Base-by-base conservation (phyloP, 2,888 invertebrate genomes). In the Parapristionchus giblindavisi region DNA sequence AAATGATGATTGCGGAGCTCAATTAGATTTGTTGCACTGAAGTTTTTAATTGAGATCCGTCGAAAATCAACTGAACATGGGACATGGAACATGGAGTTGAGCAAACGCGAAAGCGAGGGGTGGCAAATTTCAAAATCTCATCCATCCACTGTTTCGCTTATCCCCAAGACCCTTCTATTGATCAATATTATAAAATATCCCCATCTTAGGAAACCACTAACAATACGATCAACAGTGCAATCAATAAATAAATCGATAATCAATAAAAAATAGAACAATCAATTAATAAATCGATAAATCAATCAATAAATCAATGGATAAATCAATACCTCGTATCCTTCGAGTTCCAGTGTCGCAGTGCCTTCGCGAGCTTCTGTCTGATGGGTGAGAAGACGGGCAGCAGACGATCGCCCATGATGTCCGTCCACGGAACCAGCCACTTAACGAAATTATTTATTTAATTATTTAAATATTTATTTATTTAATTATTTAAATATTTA, bases 371-470 rank as follows among this genome's bases (percentile, higher is more conserved):
- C 34, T 81, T 85, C 71, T 95, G 93, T 60, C 97, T 92, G 83
- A 99, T 95, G 58, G 93, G 92, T 0, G 95, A 94, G 90, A 95
- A 96, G 48, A 96, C 92, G 2, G 90, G 89, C 75, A 91, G 90
- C n/a, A 88, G 78, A 3, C 87, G 81, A 75, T 88, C 85, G 91
- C 94, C 93, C 87, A 96, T 92, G 8, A 94, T 89, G 0, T 93
- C 93, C 77, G 96, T 92, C 99, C 99, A 99, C 0, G 98, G 98
- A 89, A 96, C 93, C 77, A 97, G 92, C 99, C 99, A 99, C 4
- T 99, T 81, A 99, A 93, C 21, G 98, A 98, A 80, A 95, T 92
- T 0, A 94, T 94, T 88, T 91, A 0, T 97, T 98, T n/a, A n/a
- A 54, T 54, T n/a, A 27, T n/a, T 24, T 54, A n/a, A 54, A n/a